Conservation (phyloP, 1,140 invertebrate species). For the Tetramorium alpestre region DNA sequence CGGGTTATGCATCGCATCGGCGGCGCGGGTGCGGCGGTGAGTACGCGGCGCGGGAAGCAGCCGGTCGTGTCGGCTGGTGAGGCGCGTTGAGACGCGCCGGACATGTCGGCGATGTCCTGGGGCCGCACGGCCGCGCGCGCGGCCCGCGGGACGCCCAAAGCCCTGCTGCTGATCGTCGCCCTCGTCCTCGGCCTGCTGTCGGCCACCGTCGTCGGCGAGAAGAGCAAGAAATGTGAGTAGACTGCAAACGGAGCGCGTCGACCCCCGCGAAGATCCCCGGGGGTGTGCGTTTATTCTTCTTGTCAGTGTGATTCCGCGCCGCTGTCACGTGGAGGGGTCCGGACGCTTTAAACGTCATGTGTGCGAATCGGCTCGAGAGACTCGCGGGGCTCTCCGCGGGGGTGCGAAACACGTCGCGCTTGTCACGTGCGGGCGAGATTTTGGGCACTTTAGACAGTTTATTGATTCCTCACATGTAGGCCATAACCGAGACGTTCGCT, state of each 20-base stretch:
- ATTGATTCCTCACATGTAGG: not conserved
- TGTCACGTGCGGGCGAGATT: not conserved
- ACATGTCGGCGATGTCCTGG: conserved; percentile 77
- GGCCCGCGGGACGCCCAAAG: conserved; percentile 38
- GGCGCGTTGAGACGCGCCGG: conserved; percentile 61
- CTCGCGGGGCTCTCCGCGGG: too few species aligned
- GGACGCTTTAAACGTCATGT: not conserved
- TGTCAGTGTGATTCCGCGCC: not conserved
- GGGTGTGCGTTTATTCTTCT: not conserved
- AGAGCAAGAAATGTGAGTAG: conserved; percentile 81
- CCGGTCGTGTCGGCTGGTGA: conserved; percentile 33
- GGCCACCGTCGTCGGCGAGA: conserved; percentile 73
- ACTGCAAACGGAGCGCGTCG: not conserved
- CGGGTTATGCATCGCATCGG: conserved; percentile 52
- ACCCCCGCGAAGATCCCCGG: not conserved
- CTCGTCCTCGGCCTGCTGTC: conserved; percentile 67
- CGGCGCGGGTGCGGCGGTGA: conserved; percentile 9
- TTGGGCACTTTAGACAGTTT: not conserved
- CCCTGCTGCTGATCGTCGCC: conserved; percentile 48
- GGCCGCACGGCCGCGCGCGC: conserved; percentile 49
- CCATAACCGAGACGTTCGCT: not conserved
- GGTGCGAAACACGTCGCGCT: not conserved
- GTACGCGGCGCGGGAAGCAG: conserved; percentile 57
- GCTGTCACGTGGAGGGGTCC: conserved; percentile 17
- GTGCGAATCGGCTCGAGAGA: not conserved